phyloP scores from a whole-genome alignment of 2,113 vertebrate genomes.

The Ctenomys sociabilis region DNA sequence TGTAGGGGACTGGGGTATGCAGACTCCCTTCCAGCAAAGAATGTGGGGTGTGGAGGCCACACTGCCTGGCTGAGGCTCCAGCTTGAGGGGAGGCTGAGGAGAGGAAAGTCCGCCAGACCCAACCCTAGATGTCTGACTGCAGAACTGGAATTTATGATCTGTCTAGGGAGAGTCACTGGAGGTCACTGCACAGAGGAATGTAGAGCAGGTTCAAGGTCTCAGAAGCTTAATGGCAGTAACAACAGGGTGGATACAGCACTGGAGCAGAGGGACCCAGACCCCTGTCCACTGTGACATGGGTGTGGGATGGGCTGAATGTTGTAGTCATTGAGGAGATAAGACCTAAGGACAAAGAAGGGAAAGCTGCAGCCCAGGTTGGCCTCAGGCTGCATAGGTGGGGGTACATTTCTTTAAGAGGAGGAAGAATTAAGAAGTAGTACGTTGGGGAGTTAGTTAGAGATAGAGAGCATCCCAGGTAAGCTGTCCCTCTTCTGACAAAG shows the following conservation, averaged over 20 bases:
- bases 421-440: not conserved
- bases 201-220: not conserved
- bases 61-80: not conserved
- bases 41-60: not conserved
- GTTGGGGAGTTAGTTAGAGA: not conserved
- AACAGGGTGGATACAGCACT: not conserved
- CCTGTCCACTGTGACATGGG: not conserved
- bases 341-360: not conserved
- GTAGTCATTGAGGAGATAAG: too few species aligned
- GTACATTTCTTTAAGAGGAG: not conserved
- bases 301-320: not conserved
- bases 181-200: not conserved
- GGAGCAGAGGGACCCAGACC: not conserved
- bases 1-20: rapidly evolving
- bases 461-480: not conserved
- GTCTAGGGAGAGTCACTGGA: not conserved
- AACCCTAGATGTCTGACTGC: rapidly evolving
- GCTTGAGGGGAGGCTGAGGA: not conserved
- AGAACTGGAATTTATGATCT: not conserved
- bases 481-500: not conserved
- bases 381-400: too few species aligned
- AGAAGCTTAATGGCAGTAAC: not conserved
- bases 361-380: not conserved
- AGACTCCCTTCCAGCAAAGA: not conserved
- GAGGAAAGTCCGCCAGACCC: not conserved